Evolutionary conservation across 2,888 invertebrate species (phyloP).

Genomic region (Erynnis tages): DNA sequence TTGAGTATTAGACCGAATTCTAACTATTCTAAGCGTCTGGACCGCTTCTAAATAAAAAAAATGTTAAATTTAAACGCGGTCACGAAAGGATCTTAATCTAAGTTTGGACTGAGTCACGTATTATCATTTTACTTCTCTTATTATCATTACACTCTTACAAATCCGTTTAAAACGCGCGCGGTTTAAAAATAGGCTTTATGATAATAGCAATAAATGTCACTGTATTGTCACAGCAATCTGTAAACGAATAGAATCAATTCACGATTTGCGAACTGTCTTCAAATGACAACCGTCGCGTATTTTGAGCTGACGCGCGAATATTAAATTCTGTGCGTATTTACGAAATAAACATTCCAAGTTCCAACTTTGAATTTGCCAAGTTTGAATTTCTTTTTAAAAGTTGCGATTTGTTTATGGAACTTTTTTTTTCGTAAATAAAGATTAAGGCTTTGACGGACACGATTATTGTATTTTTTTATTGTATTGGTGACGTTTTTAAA

Average conservation of each 20-base stretch:
- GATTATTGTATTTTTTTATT: not conserved
- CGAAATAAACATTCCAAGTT: too few species aligned
- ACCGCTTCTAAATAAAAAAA: too few species aligned
- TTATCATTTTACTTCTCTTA: constrained; percentile 1
- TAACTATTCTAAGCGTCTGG: too few species aligned
- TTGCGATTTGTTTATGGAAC: not conserved
- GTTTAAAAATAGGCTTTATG: constrained; percentile 1
- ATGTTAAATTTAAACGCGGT: not conserved
- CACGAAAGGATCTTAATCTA: too few species aligned
- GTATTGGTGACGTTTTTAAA: not conserved
- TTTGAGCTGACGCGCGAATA: constrained; percentile 15
- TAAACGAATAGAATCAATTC: constrained; percentile 11
- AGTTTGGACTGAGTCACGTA: not conserved
- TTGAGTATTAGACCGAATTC: too few species aligned
- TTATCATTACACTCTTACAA: constrained; percentile 3
- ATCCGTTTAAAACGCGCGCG: not conserved
- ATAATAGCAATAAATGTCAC: not conserved
- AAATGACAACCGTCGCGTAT: constrained; percentile 16
- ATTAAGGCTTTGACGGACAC: too few species aligned
- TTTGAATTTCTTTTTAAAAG: not conserved
- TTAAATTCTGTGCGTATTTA: constrained; percentile 8
- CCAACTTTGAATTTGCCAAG: not conserved
- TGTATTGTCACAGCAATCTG: constrained; percentile 4
- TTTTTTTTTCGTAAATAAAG: not conserved
- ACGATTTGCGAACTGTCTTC: constrained; percentile 12